phyloP scores from a whole-genome alignment of 2,888 invertebrate genomes.

The Magallana nippona region DNA sequence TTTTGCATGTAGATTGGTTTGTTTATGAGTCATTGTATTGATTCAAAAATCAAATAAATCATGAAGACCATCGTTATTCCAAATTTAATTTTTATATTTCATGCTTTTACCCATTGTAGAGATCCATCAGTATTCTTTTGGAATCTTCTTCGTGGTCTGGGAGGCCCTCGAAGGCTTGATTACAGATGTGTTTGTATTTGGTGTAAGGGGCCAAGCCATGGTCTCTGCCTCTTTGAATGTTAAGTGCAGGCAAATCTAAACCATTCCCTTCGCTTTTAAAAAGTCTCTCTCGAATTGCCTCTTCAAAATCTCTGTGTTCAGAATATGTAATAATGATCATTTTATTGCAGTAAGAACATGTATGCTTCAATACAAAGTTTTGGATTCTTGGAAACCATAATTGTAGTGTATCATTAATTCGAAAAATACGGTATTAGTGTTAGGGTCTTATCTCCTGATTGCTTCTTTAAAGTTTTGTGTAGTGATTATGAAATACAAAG shows the following conservation, averaged over 20 bases:
- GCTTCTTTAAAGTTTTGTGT: too few relatives aligned
- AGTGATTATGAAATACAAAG: too few relatives aligned
- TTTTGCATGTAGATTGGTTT: too few relatives aligned
- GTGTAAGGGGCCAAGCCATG: not conserved
- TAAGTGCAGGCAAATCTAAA: not conserved
- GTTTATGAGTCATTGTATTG: too few relatives aligned
- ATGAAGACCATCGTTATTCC: not conserved
- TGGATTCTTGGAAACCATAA: too few relatives aligned
- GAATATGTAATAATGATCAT: not conserved
- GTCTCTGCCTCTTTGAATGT: slow-evolving; percentile 1
- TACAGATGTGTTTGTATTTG: not conserved
- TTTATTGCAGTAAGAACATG: not conserved
- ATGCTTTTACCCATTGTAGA: not conserved
- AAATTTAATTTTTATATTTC: not conserved
- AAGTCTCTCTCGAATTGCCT: slow-evolving; percentile 7
- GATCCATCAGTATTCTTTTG: not conserved
- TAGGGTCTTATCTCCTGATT: not conserved
- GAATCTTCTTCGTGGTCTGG: not conserved
- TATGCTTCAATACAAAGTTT: too few relatives aligned
- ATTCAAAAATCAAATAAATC: too few relatives aligned
- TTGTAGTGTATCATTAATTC: too few relatives aligned
- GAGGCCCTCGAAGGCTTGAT: not conserved
- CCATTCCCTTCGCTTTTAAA: not conserved
- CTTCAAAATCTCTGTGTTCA: not conserved
- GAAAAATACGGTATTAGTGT: not conserved